Evolutionary conservation across 2,113 vertebrate genomes (phyloP).

Genomic region (Diphyllodes magnificus): DNA sequence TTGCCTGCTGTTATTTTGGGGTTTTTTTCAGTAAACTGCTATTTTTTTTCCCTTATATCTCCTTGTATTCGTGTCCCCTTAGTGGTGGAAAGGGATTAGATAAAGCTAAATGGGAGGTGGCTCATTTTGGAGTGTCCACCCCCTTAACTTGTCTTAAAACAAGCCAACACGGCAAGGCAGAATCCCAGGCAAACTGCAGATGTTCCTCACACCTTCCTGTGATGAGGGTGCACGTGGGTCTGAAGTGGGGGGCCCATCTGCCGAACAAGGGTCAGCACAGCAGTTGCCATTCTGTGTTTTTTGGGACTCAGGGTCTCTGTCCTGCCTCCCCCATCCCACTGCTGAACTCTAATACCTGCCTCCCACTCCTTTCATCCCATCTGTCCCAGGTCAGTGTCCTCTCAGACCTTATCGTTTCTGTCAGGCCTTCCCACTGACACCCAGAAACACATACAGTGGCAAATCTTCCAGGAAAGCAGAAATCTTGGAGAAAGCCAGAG

Average conservation of each 20-base stretch:
- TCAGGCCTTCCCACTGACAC: not conserved
- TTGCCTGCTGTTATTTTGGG: too few relatives aligned
- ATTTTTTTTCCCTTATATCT: not conserved
- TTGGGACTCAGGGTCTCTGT: not conserved
- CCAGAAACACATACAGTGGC: not conserved
- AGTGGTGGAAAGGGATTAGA: not conserved
- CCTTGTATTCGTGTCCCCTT: accelerated
- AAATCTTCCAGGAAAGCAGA: not conserved
- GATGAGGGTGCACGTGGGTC: not conserved
- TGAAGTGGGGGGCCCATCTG: not conserved
- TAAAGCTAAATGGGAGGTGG: not conserved
- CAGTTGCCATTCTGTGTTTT: not conserved
- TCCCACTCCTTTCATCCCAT: not conserved
- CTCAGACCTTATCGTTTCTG: not conserved
- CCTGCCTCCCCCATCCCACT: not conserved
- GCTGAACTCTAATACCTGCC: not conserved
- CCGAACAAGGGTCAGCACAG: not conserved
- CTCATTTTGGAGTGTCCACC: not conserved
- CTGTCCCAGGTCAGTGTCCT: too few relatives aligned
- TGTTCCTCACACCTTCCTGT: not conserved
- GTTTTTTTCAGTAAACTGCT: not conserved
- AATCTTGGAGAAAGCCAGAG: not conserved
- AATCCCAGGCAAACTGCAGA: not conserved
- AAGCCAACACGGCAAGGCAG: not conserved
- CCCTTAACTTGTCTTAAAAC: not conserved